phyloP scores from a whole-genome alignment of 2,797 vertebrate genomes.

The Taenioides sp. region DNA sequence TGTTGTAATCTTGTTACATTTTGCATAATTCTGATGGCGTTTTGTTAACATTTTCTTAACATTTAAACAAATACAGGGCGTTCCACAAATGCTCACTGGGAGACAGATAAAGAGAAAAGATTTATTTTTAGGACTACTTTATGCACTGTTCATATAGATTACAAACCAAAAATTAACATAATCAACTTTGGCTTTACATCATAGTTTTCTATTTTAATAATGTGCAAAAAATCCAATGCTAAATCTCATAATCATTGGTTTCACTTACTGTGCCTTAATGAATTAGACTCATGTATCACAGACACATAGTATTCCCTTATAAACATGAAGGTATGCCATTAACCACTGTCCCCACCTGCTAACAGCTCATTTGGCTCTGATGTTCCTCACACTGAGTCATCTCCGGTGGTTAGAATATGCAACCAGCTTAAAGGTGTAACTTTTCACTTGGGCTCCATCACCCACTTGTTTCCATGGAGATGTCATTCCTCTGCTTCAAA shows the following conservation, averaged over 20 bases:
- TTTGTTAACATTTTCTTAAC: slow-evolving; percentile 15
- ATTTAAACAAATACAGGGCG: slow-evolving; percentile 12
- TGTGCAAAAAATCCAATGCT: slow-evolving; percentile 48
- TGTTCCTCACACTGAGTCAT: slow-evolving; percentile 8
- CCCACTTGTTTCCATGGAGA: too few relatives aligned
- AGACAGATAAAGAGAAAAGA: slow-evolving; percentile 21
- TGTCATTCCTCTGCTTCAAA: too few relatives aligned
- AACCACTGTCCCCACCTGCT: slow-evolving; percentile 32
- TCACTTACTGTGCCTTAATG: slow-evolving; percentile 85
- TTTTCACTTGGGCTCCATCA: too few relatives aligned
- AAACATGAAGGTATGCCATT: slow-evolving; percentile 51
- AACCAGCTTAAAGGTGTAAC: slow-evolving; percentile 22
- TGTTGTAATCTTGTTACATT: slow-evolving; percentile 30
- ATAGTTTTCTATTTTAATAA: neutral
- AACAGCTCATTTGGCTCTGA: neutral
- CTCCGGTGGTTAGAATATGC: slow-evolving; percentile 17
- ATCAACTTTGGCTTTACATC: slow-evolving; percentile 47
- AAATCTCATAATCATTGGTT: slow-evolving; percentile 58
- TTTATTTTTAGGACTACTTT: slow-evolving; percentile 33
- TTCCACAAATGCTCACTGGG: slow-evolving; percentile 16
- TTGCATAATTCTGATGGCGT: slow-evolving; percentile 14
- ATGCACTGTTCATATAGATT: slow-evolving; percentile 50
- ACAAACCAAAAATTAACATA: slow-evolving; percentile 61
- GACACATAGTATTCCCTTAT: slow-evolving; percentile 44
- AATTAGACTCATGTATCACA: slow-evolving; percentile 71